phyloP scores from a whole-genome alignment of 2,113 vertebrate species.

The Oryzias melastigma region DNA sequence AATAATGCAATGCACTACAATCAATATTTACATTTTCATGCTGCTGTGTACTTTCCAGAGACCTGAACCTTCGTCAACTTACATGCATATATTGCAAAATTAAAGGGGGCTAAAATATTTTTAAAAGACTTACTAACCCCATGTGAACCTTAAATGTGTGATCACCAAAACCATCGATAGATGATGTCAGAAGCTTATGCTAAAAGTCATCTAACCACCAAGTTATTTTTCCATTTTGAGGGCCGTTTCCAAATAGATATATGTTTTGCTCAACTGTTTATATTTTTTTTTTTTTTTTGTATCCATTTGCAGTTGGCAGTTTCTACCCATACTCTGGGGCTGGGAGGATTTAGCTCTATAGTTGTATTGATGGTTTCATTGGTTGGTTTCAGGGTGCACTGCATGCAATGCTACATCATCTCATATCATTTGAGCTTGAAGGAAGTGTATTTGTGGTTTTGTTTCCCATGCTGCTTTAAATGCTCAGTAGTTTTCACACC shows the following conservation, averaged over 20 bases:
- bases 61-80: too few species aligned
- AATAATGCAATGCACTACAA: too few species aligned
- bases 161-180: constrained; percentile 8
- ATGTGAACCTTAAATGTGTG: constrained; percentile 7
- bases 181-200: constrained; percentile 19
- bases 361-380: background rate
- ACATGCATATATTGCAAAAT: too few species aligned
- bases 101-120: background rate
- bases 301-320: background rate
- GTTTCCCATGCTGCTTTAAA: constrained; percentile 57
- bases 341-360: constrained; percentile 9
- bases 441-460: constrained; percentile 50
- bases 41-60: too few species aligned
- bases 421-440: constrained; percentile 33
- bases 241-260: background rate
- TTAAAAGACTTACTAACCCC: background rate
- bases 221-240: background rate
- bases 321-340: background rate
- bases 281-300: too few species aligned
- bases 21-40: too few species aligned
- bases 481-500: constrained; percentile 68
- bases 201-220: constrained; percentile 8
- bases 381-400: background rate
- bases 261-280: background rate
- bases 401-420: constrained; percentile 18